A percentile compares a stretch with the other conserved stretches of the same genome.
phyloP scores from a whole-genome alignment of 2,113 vertebrate species.

The Colius striatus region DNA sequence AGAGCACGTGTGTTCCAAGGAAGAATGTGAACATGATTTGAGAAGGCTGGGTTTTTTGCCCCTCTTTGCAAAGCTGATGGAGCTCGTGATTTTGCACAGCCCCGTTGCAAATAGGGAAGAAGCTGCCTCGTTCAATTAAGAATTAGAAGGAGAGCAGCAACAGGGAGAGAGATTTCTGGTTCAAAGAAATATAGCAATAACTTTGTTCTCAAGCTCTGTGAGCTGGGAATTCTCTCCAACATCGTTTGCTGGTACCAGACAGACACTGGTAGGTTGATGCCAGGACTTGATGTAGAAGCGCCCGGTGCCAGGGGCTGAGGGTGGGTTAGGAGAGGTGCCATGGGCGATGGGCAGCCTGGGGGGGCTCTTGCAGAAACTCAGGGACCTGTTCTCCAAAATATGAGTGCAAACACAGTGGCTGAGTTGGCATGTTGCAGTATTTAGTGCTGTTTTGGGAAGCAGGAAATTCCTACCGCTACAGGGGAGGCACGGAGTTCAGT shows the following conservation, averaged over 20 bases:
- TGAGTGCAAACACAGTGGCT: not conserved
- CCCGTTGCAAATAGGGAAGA: conserved; percentile 45
- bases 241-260: not conserved
- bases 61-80: conserved; percentile 26
- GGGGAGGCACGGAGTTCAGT: not conserved
- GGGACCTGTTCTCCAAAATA: not conserved
- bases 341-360: accelerated
- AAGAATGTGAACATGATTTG: conserved; percentile 5
- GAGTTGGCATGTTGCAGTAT: not conserved
- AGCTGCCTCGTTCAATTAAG: conserved; percentile 50
- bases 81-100: conserved; percentile 12
- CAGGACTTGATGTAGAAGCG: not conserved
- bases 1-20: not conserved
- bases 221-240: not conserved
- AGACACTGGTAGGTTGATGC: not conserved
- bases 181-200: not conserved
- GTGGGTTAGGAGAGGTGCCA: not conserved
- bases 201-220: not conserved
- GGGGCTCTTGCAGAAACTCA: not conserved
- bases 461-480: conserved; percentile 22
- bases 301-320: accelerated
- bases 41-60: not conserved
- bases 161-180: conserved; percentile 32
- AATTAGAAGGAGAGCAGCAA: conserved; percentile 49
- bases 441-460: not conserved